A percentile compares a stretch with the other conserved stretches of the same genome.
phyloP scores from a whole-genome alignment of 37 sponge, comb jelly and placozoan species.

The Mnemiopsis leidyi region DNA sequence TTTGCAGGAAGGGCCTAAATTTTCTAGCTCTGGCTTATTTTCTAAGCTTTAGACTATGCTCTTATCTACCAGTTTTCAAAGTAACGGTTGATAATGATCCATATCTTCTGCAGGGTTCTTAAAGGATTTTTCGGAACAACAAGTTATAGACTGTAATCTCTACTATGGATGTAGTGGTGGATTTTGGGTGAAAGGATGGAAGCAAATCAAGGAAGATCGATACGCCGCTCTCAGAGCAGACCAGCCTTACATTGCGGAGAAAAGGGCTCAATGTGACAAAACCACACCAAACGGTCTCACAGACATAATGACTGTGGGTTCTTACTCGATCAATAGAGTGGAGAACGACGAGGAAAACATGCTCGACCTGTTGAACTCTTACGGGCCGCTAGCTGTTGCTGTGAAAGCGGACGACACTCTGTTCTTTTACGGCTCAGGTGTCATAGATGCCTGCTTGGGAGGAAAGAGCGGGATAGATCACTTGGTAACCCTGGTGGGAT shows the following conservation, averaged over 20 bases:
- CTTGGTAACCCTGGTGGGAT: conserved; percentile 12
- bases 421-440: not conserved
- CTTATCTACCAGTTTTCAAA: too few species aligned
- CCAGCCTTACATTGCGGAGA: not conserved
- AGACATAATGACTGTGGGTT: not conserved
- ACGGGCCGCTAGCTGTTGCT: not conserved
- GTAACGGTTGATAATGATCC: too few species aligned
- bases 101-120: not conserved
- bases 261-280: not conserved
- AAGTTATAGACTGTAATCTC: not conserved
- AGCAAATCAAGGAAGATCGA: not conserved
- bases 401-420: not conserved
- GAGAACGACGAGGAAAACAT: not conserved
- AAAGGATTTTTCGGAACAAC: not conserved
- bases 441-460: not conserved
- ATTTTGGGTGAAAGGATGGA: not conserved
- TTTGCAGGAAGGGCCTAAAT: too few species aligned
- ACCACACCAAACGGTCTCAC: not conserved
- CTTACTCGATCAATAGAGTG: not conserved
- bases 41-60: too few species aligned
- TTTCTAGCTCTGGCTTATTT: too few species aligned
- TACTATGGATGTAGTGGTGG: not conserved
- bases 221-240: not conserved
- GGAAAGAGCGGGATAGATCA: not conserved
- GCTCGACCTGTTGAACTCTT: not conserved